Percentiles rank a stretch among this genome's conserved stretches.
These are phyloP conservation scores for Stenopsyche tienmushanensis DNA, from an alignment of 1,140 invertebrate species.

Conservation along the genomic window DNA sequence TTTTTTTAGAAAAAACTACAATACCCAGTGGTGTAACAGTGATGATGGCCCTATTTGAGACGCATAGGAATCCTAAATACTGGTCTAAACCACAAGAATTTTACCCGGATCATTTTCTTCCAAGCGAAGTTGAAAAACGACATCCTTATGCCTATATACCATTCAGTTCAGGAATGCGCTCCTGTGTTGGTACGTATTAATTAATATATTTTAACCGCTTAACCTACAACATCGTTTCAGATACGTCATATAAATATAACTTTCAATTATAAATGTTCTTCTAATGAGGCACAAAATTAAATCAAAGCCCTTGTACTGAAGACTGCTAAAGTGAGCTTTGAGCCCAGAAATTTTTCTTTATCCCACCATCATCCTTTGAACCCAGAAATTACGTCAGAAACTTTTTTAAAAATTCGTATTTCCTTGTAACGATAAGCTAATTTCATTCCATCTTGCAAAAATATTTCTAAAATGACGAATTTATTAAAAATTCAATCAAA, in stretches of 20 bases:
- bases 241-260: no score
- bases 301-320: no score
- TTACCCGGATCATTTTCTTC: slow-evolving; percentile 56
- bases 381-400: no score
- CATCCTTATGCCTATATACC: slow-evolving; percentile 49
- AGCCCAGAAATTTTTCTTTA: no score
- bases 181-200: slow-evolving; percentile 47
- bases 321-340: no score
- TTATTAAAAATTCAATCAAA: no score
- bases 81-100: slow-evolving; percentile 64
- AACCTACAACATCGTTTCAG: no score
- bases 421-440: background rate
- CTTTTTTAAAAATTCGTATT: background rate
- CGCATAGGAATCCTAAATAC: slow-evolving; percentile 62
- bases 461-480: background rate
- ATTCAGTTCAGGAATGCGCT: slow-evolving; percentile 51
- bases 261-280: no score
- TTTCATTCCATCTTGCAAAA: background rate
- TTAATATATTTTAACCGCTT: background rate
- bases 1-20: slow-evolving; percentile 43
- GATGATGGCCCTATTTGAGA: slow-evolving; percentile 51
- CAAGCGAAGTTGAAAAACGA: slow-evolving; percentile 48
- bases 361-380: no score
- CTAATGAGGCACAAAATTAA: no score
- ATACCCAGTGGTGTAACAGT: slow-evolving; percentile 50